Percentiles rank a stretch among this genome's conserved stretches.
These are phyloP conservation scores for Pteruthius melanotis DNA, from an alignment of 2,113 vertebrate species.

Conservation along the genomic window DNA sequence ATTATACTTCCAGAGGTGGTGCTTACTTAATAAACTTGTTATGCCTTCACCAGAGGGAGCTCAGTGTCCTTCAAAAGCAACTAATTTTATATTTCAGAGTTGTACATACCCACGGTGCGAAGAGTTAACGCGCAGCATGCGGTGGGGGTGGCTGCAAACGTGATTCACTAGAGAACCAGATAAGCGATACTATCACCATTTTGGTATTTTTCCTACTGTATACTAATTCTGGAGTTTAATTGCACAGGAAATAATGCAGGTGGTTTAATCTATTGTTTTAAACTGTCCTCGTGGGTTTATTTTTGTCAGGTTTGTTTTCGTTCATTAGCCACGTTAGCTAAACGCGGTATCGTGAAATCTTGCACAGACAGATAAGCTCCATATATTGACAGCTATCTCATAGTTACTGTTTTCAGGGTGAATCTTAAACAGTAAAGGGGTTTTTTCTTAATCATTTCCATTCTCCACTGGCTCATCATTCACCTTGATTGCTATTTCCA, in stretches of 20 bases:
- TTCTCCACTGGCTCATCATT: neutral
- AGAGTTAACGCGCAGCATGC: constrained; percentile 50
- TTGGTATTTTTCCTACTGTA: constrained; percentile 51
- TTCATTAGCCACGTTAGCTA: neutral
- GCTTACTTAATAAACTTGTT: constrained; percentile 99
- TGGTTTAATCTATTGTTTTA: constrained; percentile 54
- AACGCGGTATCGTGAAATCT: neutral
- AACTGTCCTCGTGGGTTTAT: constrained; percentile 32
- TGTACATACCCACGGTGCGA: constrained; percentile 49
- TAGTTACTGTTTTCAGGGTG: neutral
- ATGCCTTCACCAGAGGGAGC: constrained; percentile 90
- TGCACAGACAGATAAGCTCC: neutral
- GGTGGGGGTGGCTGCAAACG: constrained; percentile 15
- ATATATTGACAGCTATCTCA: neutral
- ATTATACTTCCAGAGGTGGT: constrained; percentile 93
- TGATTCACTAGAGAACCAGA: constrained; percentile 51
- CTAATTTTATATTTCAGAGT: constrained; percentile 75
- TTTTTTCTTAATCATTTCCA: neutral
- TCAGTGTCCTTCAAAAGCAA: constrained; percentile 85
- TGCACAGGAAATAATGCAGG: constrained; percentile 26
- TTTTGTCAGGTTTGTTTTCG: constrained; percentile 34
- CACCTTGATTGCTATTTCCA: neutral
- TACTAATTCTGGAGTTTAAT: constrained; percentile 60
- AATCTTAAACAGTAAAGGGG: neutral
- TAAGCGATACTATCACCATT: constrained; percentile 53